Percentiles rank a stretch among this genome's conserved stretches.
These are phyloP conservation scores for Echinarachnius parma DNA, from an alignment of 53 echinoderm and acorn worm species.

Conservation along the genomic window DNA sequence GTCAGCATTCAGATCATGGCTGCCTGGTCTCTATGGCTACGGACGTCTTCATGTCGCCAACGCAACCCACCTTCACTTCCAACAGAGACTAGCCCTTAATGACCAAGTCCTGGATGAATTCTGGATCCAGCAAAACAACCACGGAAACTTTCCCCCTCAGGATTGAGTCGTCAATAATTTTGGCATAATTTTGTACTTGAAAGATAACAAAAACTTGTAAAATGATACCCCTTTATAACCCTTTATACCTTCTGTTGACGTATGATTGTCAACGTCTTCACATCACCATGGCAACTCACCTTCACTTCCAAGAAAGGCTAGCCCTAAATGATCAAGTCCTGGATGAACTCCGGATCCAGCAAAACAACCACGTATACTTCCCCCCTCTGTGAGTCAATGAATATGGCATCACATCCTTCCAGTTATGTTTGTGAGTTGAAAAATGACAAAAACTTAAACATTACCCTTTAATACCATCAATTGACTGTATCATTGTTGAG, in stretches of 20 bases:
- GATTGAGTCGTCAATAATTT: too few species aligned
- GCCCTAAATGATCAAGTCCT: constrained; percentile 59
- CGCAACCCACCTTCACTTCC: constrained; percentile 74
- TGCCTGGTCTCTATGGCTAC: constrained; percentile 79
- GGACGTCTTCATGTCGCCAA: constrained; percentile 72
- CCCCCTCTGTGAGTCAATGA: too few species aligned
- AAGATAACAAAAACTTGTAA: too few species aligned
- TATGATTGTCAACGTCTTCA: too few species aligned
- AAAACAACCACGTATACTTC: constrained; percentile 73
- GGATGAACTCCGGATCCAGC: constrained; percentile 82
- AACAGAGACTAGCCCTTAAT: constrained; percentile 66
- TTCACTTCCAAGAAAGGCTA: constrained; percentile 77
- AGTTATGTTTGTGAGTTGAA: too few species aligned
- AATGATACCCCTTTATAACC: too few species aligned
- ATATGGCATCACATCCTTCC: too few species aligned
- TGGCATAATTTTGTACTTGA: too few species aligned
- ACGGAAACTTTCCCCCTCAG: constrained; percentile 72
- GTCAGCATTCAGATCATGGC: constrained; percentile 90
- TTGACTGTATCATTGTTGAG: constrained; percentile 71
- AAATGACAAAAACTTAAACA: too few species aligned
- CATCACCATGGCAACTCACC: constrained; percentile 66
- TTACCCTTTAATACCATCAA: too few species aligned
- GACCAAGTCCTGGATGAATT: constrained; percentile 68
- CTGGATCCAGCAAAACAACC: constrained; percentile 75
- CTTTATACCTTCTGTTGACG: too few species aligned